Conservation (phyloP, 2,113 vertebrate genomes). For the Pygoscelis adeliae region DNA sequence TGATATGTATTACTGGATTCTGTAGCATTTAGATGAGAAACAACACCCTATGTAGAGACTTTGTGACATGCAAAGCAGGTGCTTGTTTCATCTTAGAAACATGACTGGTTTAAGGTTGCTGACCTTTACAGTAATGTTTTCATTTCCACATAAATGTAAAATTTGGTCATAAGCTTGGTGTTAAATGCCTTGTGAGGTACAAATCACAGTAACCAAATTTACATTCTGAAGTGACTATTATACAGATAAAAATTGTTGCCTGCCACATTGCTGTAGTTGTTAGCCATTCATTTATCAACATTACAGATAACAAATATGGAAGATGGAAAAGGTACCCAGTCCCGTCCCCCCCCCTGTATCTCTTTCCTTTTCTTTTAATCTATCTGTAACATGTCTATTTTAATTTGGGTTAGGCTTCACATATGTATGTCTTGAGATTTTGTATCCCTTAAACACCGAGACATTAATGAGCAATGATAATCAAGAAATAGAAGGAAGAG, state of each 20-base stretch:
- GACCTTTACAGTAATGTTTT: neutral
- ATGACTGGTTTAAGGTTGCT: neutral
- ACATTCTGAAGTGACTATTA: neutral
- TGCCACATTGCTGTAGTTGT: neutral
- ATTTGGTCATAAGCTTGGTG: neutral
- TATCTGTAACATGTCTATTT: neutral
- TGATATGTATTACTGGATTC: neutral
- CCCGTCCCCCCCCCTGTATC: neutral
- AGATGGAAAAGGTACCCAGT: neutral
- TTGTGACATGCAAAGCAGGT: neutral
- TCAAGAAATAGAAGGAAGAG: neutral
- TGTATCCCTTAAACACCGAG: neutral
- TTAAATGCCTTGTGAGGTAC: neutral
- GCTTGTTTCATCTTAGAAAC: neutral
- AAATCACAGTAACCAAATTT: neutral
- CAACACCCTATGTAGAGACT: accelerated
- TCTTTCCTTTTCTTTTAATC: neutral
- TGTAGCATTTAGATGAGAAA: neutral
- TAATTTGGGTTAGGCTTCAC: neutral
- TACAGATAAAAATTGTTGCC: neutral
- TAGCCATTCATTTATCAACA: neutral
- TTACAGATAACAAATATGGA: neutral
- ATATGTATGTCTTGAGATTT: neutral
- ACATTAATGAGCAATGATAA: neutral
- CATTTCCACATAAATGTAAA: neutral